phyloP scores from a whole-genome alignment of 2,888 invertebrate species.

The Hirtodrosophila trivittata region DNA sequence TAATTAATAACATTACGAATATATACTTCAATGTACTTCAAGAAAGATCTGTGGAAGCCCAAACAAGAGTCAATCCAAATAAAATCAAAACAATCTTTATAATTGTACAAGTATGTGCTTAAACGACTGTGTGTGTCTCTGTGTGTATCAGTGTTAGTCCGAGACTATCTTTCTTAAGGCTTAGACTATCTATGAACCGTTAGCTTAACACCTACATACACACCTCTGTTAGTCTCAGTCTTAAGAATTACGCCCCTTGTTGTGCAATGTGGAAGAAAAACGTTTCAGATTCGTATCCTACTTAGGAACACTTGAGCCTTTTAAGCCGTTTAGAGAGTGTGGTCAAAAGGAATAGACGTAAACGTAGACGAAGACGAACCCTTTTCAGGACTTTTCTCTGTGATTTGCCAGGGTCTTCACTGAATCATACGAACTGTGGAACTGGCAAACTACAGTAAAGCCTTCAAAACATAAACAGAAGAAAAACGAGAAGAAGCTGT shows the following conservation, averaged over 20 bases:
- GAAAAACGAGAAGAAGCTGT: neutral
- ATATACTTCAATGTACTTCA: neutral
- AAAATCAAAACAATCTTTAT: neutral
- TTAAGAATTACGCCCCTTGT: no score
- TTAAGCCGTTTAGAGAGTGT: slow-evolving; percentile 62
- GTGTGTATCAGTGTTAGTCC: no score
- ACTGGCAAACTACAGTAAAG: slow-evolving; percentile 2
- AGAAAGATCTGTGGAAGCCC: neutral
- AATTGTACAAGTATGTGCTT: neutral
- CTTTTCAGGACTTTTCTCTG: slow-evolving; percentile 12
- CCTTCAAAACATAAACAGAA: neutral
- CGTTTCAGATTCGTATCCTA: slow-evolving; percentile 26
- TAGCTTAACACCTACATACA: no score
- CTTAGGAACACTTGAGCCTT: slow-evolving; percentile 57
- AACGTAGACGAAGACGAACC: slow-evolving; percentile 35
- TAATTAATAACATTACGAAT: slow-evolving; percentile 27
- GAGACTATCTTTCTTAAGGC: no score
- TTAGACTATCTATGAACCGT: neutral
- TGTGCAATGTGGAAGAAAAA: slow-evolving; percentile 54
- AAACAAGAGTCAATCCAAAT: neutral
- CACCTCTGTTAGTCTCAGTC: neutral
- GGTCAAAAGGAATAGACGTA: slow-evolving; percentile 25
- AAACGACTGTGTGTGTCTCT: no score
- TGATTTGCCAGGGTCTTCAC: slow-evolving; percentile 20
- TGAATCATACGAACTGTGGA: slow-evolving; percentile 11